Conservation (phyloP, 2,888 invertebrate genomes). For the Agonopterix subpropinquella region DNA sequence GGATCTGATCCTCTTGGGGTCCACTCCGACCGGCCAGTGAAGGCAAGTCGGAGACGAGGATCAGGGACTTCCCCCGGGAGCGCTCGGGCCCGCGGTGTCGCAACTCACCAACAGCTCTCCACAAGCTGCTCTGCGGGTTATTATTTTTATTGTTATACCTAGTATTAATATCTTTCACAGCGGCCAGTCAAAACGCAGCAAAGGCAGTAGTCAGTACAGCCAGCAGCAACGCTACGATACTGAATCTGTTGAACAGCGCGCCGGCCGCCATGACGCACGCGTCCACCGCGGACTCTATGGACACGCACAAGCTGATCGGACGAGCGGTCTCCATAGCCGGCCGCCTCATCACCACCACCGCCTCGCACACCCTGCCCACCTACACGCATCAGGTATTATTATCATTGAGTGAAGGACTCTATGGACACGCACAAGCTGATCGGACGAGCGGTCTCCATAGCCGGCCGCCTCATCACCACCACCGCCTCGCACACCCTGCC, state of each 20-base stretch:
- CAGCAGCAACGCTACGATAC: constrained; percentile 82
- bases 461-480: constrained; percentile 61
- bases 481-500: constrained; percentile 52
- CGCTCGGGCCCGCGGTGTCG: too few species aligned
- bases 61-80: too few species aligned
- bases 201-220: constrained; percentile 66
- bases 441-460: constrained; percentile 72
- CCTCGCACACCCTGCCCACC: constrained; percentile 50
- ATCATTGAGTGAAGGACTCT: constrained; percentile 11
- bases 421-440: constrained; percentile 59
- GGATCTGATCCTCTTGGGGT: too few species aligned
- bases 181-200: constrained; percentile 63
- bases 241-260: constrained; percentile 85
- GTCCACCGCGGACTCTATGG: constrained; percentile 26
- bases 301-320: constrained; percentile 62
- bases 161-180: constrained; percentile 8
- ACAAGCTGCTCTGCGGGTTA: too few species aligned
- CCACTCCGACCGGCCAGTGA: too few species aligned
- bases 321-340: constrained; percentile 76
- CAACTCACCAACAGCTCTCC: too few species aligned
- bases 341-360: constrained; percentile 51
- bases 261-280: constrained; percentile 83
- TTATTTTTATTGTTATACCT: too few species aligned
- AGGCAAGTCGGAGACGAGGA: too few species aligned
- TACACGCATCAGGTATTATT: constrained; percentile 58